Evolutionary conservation across 2,113 vertebrate species (phyloP).

Genomic region (Campylomormyrus numenius): DNA sequence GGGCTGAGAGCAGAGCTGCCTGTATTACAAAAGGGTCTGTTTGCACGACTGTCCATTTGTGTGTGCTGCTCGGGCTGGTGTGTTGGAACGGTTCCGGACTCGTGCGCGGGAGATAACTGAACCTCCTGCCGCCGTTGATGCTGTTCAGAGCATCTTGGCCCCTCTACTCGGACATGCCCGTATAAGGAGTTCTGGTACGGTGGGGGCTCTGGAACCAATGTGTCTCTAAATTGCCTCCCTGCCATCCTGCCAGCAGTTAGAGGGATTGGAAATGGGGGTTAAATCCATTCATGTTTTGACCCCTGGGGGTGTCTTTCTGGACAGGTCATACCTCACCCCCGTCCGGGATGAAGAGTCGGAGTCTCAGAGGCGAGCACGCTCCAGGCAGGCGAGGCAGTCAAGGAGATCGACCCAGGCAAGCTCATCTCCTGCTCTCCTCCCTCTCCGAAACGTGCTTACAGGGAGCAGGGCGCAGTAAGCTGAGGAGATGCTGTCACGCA

Average conservation of each 20-base stretch:
- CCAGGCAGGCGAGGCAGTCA: slow-evolving; percentile 94
- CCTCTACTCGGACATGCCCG: slow-evolving; percentile 38
- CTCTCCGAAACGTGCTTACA: neutral
- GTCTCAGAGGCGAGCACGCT: slow-evolving; percentile 97
- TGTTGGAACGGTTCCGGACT: neutral
- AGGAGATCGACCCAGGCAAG: slow-evolving; percentile 94
- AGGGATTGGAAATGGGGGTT: neutral
- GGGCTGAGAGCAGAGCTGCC: neutral
- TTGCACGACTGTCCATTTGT: neutral
- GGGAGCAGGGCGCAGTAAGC: neutral
- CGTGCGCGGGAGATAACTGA: neutral
- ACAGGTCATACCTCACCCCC: slow-evolving; percentile 95
- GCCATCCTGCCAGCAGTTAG: neutral
- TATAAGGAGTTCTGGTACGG: slow-evolving; percentile 47
- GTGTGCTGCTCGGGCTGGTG: neutral
- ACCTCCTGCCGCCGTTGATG: slow-evolving; percentile 28
- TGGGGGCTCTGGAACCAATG: neutral
- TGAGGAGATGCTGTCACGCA: neutral
- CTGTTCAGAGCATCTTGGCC: slow-evolving; percentile 37
- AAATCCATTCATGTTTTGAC: neutral
- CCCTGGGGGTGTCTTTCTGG: neutral
- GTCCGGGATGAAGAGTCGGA: slow-evolving; percentile 97
- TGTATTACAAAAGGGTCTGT: neutral
- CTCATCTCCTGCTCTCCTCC: neutral
- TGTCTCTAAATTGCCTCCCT: neutral